Evolutionary conservation across 2,888 invertebrate genomes (phyloP), one percentile per base, ranked within the genome.

Genomic region (Temnothorax ravouxi): DNA sequence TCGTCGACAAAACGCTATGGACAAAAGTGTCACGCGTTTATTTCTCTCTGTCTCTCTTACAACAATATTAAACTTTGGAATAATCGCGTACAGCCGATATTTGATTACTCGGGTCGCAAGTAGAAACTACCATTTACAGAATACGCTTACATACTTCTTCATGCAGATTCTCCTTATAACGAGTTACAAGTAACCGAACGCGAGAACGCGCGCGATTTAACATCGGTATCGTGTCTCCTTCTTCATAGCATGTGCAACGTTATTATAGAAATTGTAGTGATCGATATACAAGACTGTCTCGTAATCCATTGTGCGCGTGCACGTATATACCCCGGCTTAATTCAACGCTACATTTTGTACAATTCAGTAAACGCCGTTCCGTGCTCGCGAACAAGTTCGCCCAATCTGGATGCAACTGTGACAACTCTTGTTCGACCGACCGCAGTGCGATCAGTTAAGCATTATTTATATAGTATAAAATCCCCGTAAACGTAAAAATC

Each of bases 331-430:
- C 80, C 72, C 84, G 21, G 38, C 80, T 84, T 85, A 83, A 86
- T 86, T 85, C 54, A 87, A 86, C 13, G 56, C 82, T 84, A 88
- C 50, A 59, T 82, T 88, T 88, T 89, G 88, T 90, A 88, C 88
- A 89, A 84, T 88, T 88, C 87, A 86, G 67, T 83, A 85, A 88
- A 90, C 77, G 15, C 56, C 34, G 67, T 85, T 85, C 64, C 64
- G 71, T 77, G 21, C 82, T 77, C 29, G n/a, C 25, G 5, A 66
- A 76, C 52, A 15, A 41, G 38, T 25, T 52, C 21, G 11, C 0
- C 9, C 38, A 62, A 64, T 50, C 25, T 41, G 38, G 38, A 18
- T 5, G 34, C 61, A 62, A 15, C 15, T 41, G 29, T 25, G 8
- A 47, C 41, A 44, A 52, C 50, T 50, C 38, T 25, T 25, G 38